phyloP scores from a whole-genome alignment of 2,113 vertebrate species.

The Aegotheles bennettii region DNA sequence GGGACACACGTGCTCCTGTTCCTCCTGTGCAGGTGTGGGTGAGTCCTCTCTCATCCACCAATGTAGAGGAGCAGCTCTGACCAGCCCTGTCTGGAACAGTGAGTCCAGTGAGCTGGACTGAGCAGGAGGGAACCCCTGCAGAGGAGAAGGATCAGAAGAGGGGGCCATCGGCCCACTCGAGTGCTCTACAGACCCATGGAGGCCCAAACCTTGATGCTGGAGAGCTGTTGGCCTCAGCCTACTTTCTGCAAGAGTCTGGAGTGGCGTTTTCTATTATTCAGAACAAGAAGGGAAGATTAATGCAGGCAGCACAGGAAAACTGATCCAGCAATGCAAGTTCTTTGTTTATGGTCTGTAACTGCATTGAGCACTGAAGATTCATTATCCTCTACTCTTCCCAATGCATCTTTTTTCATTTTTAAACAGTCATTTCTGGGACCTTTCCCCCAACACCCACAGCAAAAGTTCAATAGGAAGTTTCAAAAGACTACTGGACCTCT shows the following conservation, averaged over 20 bases:
- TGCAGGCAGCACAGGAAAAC: not conserved
- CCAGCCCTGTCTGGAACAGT: not conserved
- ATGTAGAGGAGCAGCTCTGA: not conserved
- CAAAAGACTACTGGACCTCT: not conserved
- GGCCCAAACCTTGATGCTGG: not conserved
- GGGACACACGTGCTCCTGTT: not conserved
- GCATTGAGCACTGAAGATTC: not conserved
- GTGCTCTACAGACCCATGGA: not conserved
- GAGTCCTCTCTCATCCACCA: not conserved
- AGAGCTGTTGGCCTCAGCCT: not conserved
- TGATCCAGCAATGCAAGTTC: not conserved
- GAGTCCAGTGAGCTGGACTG: accelerated
- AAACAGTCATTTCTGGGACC: not conserved
- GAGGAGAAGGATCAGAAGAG: not conserved
- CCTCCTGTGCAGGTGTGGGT: not conserved
- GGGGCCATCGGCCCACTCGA: too few relatives aligned
- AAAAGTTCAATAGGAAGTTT: not conserved
- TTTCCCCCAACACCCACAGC: not conserved
- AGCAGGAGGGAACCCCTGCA: not conserved
- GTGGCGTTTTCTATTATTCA: not conserved
- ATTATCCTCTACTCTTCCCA: not conserved
- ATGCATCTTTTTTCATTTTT: too few relatives aligned
- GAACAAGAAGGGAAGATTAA: not conserved
- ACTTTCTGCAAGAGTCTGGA: not conserved
- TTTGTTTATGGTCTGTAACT: not conserved